Evolutionary conservation across 2,113 vertebrate species (phyloP).

Genomic region (Pogonocichla stellata): DNA sequence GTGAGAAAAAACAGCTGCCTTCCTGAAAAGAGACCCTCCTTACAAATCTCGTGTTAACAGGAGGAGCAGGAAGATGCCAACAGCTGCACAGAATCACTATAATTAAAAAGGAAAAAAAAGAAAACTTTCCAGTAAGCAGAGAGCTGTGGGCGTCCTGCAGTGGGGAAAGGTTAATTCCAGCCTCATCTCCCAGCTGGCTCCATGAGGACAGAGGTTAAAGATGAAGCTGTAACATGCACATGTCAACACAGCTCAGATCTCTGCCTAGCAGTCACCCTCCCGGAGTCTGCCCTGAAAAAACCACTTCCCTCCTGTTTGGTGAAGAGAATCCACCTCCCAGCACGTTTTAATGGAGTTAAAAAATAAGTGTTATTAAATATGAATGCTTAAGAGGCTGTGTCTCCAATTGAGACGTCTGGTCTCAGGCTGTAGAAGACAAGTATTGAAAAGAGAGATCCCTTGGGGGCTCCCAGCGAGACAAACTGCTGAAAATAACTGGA

Average conservation of each 20-base stretch:
- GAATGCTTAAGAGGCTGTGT: neutral
- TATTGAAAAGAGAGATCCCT: neutral
- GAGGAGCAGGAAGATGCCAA: conserved; percentile 2
- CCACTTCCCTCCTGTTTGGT: neutral
- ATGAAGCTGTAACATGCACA: neutral
- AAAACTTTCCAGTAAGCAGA: conserved; percentile 5
- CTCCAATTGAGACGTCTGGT: neutral
- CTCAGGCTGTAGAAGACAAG: neutral
- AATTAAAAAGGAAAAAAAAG: conserved; percentile 61
- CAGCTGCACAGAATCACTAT: conserved; percentile 67
- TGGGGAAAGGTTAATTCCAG: conserved; percentile 25
- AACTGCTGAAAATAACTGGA: neutral
- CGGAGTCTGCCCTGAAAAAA: neutral
- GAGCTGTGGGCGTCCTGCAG: neutral
- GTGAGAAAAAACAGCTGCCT: conserved; percentile 55
- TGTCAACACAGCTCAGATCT: neutral
- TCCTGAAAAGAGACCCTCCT: conserved; percentile 24
- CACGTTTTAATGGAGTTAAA: neutral
- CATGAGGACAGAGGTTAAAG: conserved; percentile 12
- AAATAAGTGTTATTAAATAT: conserved; percentile 19
- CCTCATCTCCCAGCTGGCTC: neutral
- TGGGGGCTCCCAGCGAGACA: neutral
- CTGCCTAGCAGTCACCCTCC: neutral
- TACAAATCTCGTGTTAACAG: neutral
- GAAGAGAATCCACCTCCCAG: neutral